A percentile compares a stretch with the other conserved stretches of the same genome.
These are phyloP conservation scores for Ophioderma brevispina DNA, from an alignment of 35 echinoderm and acorn worm genomes.

Conservation along the genomic window DNA sequence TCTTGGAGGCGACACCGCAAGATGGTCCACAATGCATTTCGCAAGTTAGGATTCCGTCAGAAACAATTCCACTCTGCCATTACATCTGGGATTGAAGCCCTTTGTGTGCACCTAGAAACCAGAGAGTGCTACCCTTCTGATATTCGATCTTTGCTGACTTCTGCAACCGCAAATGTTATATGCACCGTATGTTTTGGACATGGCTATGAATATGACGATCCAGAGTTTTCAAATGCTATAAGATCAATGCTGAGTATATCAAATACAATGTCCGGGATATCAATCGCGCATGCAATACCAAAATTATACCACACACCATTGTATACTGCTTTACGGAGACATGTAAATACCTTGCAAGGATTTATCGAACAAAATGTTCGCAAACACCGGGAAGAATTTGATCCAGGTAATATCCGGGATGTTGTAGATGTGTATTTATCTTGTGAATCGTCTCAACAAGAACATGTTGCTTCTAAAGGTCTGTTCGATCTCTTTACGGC, in stretches of 20 bases:
- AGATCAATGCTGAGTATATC: neutral
- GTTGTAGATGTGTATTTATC: neutral
- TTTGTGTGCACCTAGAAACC: neutral
- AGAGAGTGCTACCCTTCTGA: neutral
- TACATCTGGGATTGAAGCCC: neutral
- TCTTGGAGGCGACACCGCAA: neutral
- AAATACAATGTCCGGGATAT: neutral
- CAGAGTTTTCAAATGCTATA: neutral
- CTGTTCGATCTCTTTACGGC: neutral
- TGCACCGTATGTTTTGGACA: neutral
- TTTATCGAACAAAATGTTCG: neutral
- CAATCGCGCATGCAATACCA: neutral
- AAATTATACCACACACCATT: neutral
- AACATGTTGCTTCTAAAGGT: neutral
- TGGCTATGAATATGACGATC: neutral
- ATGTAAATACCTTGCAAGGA: neutral
- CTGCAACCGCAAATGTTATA: neutral
- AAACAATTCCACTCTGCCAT: constrained; percentile 1
- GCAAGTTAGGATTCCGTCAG: neutral
- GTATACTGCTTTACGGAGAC: neutral
- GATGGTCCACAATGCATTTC: constrained; percentile 6
- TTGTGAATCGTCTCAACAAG: neutral
- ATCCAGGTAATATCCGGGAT: neutral
- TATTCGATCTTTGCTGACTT: neutral
- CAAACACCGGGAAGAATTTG: neutral